These are phyloP conservation scores for Isoperla grammatica DNA, from an alignment of 2,888 invertebrate species.

Conservation along the genomic window DNA sequence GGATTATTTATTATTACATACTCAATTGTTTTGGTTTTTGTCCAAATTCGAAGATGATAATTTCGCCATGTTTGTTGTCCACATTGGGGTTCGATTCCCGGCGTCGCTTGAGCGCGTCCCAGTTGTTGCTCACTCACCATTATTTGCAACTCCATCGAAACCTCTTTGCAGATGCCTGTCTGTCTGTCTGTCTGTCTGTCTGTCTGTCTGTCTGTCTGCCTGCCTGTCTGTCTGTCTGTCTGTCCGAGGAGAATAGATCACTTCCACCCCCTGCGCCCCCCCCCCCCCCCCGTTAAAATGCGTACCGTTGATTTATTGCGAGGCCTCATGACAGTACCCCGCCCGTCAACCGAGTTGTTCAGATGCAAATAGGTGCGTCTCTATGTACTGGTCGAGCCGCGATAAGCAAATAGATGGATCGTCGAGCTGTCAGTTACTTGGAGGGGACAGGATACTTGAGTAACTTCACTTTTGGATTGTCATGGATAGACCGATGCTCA, in stretches of 20 bases:
- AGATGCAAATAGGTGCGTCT: constrained; percentile 26
- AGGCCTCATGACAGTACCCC: constrained; percentile 21
- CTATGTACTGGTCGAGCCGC: not conserved
- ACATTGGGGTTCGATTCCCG: too few relatives aligned
- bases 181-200: constrained; percentile 10
- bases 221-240: not conserved
- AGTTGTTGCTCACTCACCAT: too few relatives aligned
- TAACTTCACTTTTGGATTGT: constrained; percentile 6
- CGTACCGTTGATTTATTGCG: constrained; percentile 25
- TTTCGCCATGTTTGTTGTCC: too few relatives aligned
- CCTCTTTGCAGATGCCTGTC: constrained; percentile 3
- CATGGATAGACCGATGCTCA: not conserved
- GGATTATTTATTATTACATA: too few relatives aligned
- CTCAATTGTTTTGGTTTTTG: too few relatives aligned
- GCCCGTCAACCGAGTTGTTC: constrained; percentile 11
- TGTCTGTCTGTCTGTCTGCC: not conserved
- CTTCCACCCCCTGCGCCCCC: constrained; percentile 19
- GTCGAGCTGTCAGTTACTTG: not conserved
- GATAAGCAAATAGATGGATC: constrained; percentile 3
- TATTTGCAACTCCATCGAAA: constrained; percentile 2
- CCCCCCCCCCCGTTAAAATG: not conserved
- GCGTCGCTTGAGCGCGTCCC: too few relatives aligned
- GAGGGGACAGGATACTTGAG: not conserved
- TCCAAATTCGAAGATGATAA: too few relatives aligned
- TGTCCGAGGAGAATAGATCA: constrained; percentile 23